These are phyloP conservation scores for Erebia ligea DNA, from an alignment of 2,888 invertebrate species.

Conservation along the genomic window DNA sequence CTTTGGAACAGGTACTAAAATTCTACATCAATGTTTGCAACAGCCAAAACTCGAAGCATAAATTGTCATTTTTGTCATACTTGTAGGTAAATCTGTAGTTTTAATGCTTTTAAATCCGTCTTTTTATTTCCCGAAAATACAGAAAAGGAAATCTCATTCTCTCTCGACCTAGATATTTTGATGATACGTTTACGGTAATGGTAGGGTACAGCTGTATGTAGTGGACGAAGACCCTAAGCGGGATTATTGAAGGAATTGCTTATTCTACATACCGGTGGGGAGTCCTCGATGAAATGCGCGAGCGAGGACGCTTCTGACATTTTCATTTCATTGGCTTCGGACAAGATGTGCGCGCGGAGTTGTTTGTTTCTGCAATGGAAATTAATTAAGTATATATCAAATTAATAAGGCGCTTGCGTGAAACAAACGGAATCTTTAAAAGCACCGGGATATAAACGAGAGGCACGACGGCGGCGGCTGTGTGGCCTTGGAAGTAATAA, in stretches of 20 bases:
- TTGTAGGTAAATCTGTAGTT: no score
- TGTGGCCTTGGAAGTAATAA: no score
- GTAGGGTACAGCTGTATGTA: constrained; percentile 5
- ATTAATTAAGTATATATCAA: not conserved
- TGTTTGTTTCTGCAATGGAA: constrained; percentile 85
- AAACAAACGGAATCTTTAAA: no score
- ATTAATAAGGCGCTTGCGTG: no score
- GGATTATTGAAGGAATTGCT: not conserved
- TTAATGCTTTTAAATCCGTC: no score
- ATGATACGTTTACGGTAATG: not conserved
- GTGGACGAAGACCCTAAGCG: constrained; percentile 6
- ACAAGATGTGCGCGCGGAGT: constrained; percentile 88
- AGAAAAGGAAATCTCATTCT: not conserved
- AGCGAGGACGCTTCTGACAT: constrained; percentile 78
- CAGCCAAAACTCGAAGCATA: no score
- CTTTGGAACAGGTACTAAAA: no score
- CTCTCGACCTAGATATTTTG: not conserved
- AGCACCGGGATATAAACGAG: no score
- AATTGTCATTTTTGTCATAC: no score
- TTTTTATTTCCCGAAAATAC: no score
- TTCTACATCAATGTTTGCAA: no score
- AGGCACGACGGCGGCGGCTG: no score
- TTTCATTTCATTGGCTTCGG: constrained; percentile 86
- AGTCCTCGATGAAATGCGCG: constrained; percentile 81
- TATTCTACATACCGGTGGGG: constrained; percentile 66